A percentile compares a stretch with the other conserved stretches of the same genome.
These are phyloP conservation scores for Ectemnius continuus DNA, from an alignment of 2,888 invertebrate species.

Conservation along the genomic window DNA sequence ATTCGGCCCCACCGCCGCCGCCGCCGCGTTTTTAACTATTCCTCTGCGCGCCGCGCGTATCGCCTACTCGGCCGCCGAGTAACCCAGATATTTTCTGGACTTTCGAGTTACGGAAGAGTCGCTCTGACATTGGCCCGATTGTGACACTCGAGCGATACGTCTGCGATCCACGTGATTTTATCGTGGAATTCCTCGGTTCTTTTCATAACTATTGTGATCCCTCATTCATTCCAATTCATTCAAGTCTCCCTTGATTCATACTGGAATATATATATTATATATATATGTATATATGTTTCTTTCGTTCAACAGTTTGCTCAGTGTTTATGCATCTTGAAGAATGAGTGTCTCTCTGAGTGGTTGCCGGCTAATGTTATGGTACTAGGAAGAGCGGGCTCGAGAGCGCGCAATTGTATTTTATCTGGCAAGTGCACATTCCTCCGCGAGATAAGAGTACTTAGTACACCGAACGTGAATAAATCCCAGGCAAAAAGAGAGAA, in stretches of 20 bases:
- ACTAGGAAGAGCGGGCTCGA: too few species aligned
- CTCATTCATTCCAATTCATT: too few species aligned
- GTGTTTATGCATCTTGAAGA: too few species aligned
- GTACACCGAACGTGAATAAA: not conserved
- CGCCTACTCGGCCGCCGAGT: not conserved
- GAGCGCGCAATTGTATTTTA: not conserved
- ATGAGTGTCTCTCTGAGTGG: too few species aligned
- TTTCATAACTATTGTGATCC: too few species aligned
- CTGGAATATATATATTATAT: too few species aligned
- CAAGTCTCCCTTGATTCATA: too few species aligned
- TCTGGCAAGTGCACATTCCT: not conserved
- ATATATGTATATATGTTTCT: too few species aligned
- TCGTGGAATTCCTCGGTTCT: not conserved
- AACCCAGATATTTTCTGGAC: constrained; percentile 8
- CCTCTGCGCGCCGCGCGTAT: constrained; percentile 11
- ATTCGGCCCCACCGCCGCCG: not conserved
- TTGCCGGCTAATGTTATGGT: too few species aligned
- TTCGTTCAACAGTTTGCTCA: too few species aligned
- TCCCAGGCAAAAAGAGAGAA: not conserved
- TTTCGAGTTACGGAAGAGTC: not conserved
- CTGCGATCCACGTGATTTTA: not conserved
- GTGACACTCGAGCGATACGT: not conserved
- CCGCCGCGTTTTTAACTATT: constrained; percentile 17
- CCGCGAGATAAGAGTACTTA: constrained; percentile 6
- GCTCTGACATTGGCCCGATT: too few species aligned